Evolutionary conservation across 2,888 invertebrate genomes (phyloP).

Genomic region (Philereme vetulata): DNA sequence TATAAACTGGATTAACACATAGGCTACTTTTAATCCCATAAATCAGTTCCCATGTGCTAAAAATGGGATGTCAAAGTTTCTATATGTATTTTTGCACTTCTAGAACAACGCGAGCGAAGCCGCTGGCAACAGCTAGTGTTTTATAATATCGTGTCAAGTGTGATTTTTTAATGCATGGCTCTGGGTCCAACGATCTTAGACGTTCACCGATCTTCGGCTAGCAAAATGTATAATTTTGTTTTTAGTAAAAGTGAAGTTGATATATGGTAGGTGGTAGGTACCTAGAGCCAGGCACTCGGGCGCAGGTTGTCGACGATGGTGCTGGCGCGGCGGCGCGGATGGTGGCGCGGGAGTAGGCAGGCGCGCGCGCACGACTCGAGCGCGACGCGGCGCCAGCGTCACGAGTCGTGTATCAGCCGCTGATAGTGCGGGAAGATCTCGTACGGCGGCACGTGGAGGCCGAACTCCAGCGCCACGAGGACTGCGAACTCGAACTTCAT

Average conservation of each 20-base stretch:
- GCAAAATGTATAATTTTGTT: no score
- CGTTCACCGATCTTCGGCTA: no score
- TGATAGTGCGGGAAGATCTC: conserved; percentile 98
- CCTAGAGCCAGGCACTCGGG: conserved; percentile 55
- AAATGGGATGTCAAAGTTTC: no score
- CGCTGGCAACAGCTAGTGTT: no score
- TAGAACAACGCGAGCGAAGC: no score
- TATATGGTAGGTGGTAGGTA: not conserved
- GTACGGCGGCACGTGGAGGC: conserved; percentile 94
- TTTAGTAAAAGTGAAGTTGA: not conserved
- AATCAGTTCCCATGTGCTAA: no score
- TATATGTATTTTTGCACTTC: no score
- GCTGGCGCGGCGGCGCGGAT: conserved; percentile 57
- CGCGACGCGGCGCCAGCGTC: conserved; percentile 80
- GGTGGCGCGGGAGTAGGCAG: conserved; percentile 30
- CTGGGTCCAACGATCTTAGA: no score
- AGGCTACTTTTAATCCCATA: no score
- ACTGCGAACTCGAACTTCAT: conserved; percentile 97
- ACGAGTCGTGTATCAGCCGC: conserved; percentile 95
- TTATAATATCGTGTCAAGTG: no score
- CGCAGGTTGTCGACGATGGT: conserved; percentile 64
- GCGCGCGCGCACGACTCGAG: conserved; percentile 53
- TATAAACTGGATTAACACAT: no score
- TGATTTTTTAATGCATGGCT: no score
- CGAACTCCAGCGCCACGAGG: conserved; percentile 96